A percentile compares a stretch with the other conserved stretches of the same genome.
Evolutionary conservation across 2,797 vertebrate genomes (phyloP).

Genomic region (Triplophysa yarkandensis): DNA sequence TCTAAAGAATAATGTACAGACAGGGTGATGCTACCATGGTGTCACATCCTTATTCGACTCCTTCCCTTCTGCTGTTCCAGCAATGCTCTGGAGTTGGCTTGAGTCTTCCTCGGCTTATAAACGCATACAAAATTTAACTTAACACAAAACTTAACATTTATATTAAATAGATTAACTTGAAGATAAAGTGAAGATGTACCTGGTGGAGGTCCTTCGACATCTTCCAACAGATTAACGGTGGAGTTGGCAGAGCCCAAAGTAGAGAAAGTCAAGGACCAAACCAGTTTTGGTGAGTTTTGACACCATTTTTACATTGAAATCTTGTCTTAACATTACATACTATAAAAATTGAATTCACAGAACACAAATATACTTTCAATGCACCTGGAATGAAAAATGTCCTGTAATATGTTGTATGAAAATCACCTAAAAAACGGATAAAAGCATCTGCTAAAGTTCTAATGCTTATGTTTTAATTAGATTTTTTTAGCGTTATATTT

Average conservation of each 20-base stretch:
- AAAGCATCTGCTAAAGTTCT: no score
- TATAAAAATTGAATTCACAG: no score
- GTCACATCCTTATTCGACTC: slow-evolving; percentile 61
- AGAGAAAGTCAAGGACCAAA: slow-evolving; percentile 60
- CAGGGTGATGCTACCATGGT: slow-evolving; percentile 61
- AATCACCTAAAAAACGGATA: no score
- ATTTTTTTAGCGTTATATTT: no score
- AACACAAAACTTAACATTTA: neutral
- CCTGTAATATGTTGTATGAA: no score
- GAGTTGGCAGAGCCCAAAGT: slow-evolving; percentile 80
- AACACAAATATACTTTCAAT: no score
- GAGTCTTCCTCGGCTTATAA: slow-evolving; percentile 77
- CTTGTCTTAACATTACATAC: no score
- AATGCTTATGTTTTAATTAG: no score
- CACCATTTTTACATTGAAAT: neutral
- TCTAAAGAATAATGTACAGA: neutral
- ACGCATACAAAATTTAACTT: slow-evolving; percentile 18
- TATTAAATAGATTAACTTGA: neutral
- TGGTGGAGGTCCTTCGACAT: slow-evolving; percentile 77
- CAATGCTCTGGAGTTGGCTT: slow-evolving; percentile 67
- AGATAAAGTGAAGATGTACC: slow-evolving; percentile 68
- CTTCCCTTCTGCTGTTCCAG: slow-evolving; percentile 73
- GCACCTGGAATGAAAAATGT: no score
- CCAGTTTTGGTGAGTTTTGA: neutral
- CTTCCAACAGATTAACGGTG: slow-evolving; percentile 83